Base-by-base conservation (phyloP, 1,140 invertebrate genomes). In the Megalonaias nervosa region DNA sequence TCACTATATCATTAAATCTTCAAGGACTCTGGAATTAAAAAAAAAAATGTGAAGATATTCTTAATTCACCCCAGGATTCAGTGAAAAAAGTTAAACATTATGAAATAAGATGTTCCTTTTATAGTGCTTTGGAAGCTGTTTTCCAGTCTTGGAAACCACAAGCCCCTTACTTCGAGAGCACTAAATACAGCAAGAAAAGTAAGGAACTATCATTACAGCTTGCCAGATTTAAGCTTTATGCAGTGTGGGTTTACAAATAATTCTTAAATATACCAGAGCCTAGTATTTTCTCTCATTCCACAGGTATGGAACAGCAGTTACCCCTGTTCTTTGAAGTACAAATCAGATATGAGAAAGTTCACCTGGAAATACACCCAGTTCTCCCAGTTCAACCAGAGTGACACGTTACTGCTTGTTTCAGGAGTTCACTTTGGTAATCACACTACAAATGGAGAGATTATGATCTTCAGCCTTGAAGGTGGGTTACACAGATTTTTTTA, bases 321-420 rank as follows among this genome's bases (percentile, higher is more conserved):
- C 92, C 95, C 95, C 56, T 93, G 93, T 12, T 92, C 88, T 67
- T 92, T 96, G 73, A 94, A 94, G 87, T 95, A 95, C 89, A 92
- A 93, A 81, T 92, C 94, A 80, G 94, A 97, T 84, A 97, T 97
- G 96, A 96, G 95, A 87, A 95, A 91, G 21, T 96, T 96, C 84
- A 94, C 93, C 77, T 97, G 96, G 96, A 96, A 96, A 87, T 97
- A 96, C 79, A 97, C 96, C 0, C 96, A 97, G 89, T 97, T 94
- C 88, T 96, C 95, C 4, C 95, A 97, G 89, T 97, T 97, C 84
- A 97, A 97, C 92, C 93, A 94, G 80, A 93, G 93, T 13, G 96
- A 97, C 91, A 96, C 95, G 1, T 91, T 97, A 14, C 91, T 97
- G 1, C 90, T 97, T 19, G 96, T 97, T 1, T 97, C 96, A 61